Base-by-base conservation (phyloP, 2,797 vertebrate species). In the Mormyrops attenuatus region DNA sequence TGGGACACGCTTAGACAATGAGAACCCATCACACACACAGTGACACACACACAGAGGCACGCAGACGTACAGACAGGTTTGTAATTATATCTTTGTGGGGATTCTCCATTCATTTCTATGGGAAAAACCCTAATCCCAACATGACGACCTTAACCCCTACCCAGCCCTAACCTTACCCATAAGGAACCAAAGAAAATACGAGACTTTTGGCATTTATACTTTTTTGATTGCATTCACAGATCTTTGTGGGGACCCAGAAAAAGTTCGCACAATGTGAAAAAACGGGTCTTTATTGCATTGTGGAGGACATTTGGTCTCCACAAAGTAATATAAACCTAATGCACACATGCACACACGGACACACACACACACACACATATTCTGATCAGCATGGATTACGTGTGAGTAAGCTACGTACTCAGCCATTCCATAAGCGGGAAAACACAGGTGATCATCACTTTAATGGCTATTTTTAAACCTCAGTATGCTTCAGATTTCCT, bases 401-500 rank as follows among this genome's bases (percentile, higher is more conserved):
- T 50, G 44, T 52, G n/a, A 53, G 50, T 5, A 41, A 82, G 52
- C 34, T 44, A 22, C 5, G 5, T 13, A 34, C 38, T 82, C 17
- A 80, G 88, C 88, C 41, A 3, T 44, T 82, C 38, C 69, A 41
- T 44, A 89, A 53, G 44, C 8, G 13, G 88, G 47, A 53, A 88
- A 80, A 82, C 73, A 82, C 50, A 88, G 47, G 49, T 7, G 15
- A 89, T 89, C 69, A 44, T 84, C 49, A 57, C 50, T 60, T 89
- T 80, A 84, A 55, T 55, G 52, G 34, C 49, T 82, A 89, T 82
- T 89, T 89, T 89, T 89, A 89, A 20, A 88, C 88, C 34, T 22
- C 17, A 57, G 50, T 11, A 55, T 89, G 30, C 49, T 80, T 55
- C 30, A n/a, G 5, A 55, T 55, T 47, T 34, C 34, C 88, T 41